Evolutionary conservation across 2,888 invertebrate genomes (phyloP).

Genomic region (Tenthredo mesomela): DNA sequence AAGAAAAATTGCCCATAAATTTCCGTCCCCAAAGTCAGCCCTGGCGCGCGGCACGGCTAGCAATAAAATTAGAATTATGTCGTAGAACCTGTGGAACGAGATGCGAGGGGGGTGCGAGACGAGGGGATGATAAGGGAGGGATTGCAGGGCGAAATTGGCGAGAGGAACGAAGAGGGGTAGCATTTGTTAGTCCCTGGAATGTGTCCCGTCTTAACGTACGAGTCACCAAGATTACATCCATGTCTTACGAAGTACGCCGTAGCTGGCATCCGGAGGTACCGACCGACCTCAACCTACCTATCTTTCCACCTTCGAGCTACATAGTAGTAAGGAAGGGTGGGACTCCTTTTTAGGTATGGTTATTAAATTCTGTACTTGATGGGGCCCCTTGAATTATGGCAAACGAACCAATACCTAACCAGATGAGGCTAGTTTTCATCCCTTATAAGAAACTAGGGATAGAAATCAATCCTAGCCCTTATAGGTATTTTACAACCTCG

Average conservation of each 20-base stretch:
- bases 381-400: conserved; percentile 38
- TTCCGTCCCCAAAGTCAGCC: conserved; percentile 63
- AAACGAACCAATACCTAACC: conserved; percentile 36
- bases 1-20: conserved; percentile 77
- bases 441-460: not conserved
- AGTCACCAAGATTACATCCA: conserved; percentile 76
- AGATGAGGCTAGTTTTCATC: conserved; percentile 23
- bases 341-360: conserved; percentile 60
- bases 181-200: conserved; percentile 76
- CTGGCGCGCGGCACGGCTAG: conserved; percentile 66
- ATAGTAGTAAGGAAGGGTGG: not conserved
- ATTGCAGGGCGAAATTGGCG: conserved; percentile 34
- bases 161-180: conserved; percentile 55
- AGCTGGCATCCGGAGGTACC: conserved; percentile 44
- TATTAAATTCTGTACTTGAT: conserved; percentile 70
- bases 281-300: conserved; percentile 56
- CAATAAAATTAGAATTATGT: conserved; percentile 77
- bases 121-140: conserved; percentile 13
- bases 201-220: conserved; percentile 74
- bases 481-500: not conserved
- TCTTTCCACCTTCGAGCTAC: conserved; percentile 1
- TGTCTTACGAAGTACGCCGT: conserved; percentile 64
- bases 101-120: conserved; percentile 35
- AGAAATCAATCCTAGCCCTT: not conserved
- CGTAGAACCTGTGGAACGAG: conserved; percentile 56